These are phyloP conservation scores for Dynastes maya DNA, from an alignment of 2,888 invertebrate species.

Conservation along the genomic window DNA sequence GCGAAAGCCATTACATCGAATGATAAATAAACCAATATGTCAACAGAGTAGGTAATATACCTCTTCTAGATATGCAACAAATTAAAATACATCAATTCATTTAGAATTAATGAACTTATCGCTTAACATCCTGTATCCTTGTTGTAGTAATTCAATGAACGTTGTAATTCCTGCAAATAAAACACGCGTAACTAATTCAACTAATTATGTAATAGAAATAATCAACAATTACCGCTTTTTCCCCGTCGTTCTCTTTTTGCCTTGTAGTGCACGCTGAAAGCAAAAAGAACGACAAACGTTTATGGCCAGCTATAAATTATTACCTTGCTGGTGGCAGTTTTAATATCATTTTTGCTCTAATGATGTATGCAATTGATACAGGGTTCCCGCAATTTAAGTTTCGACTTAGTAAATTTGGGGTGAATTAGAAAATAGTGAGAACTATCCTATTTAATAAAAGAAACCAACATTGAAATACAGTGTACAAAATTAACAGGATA, in stretches of 20 bases:
- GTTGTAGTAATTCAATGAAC: constrained; percentile 9
- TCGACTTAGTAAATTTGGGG: no score
- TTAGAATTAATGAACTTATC: not conserved
- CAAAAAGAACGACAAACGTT: constrained; percentile 13
- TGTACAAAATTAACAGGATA: no score
- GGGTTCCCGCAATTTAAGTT: no score
- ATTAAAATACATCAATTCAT: constrained; percentile 12
- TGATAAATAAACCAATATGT: not conserved
- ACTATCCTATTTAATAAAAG: no score
- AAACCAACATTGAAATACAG: no score
- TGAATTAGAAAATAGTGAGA: no score
- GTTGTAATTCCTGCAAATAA: constrained; percentile 22
- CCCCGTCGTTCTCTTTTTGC: constrained; percentile 26
- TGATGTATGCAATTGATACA: not conserved
- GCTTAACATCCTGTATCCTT: constrained; percentile 31
- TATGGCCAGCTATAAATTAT: constrained; percentile 6
- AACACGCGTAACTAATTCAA: constrained; percentile 36
- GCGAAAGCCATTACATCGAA: no score
- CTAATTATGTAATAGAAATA: constrained; percentile 37
- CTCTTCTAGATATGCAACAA: not conserved
- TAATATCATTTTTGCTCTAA: not conserved
- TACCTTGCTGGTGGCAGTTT: constrained; percentile 5
- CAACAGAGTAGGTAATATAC: not conserved
- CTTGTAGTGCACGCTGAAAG: not conserved
- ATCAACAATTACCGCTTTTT: constrained; percentile 35